Conservation (phyloP, 2,797 vertebrate genomes). For the Sarcoramphus papa region DNA sequence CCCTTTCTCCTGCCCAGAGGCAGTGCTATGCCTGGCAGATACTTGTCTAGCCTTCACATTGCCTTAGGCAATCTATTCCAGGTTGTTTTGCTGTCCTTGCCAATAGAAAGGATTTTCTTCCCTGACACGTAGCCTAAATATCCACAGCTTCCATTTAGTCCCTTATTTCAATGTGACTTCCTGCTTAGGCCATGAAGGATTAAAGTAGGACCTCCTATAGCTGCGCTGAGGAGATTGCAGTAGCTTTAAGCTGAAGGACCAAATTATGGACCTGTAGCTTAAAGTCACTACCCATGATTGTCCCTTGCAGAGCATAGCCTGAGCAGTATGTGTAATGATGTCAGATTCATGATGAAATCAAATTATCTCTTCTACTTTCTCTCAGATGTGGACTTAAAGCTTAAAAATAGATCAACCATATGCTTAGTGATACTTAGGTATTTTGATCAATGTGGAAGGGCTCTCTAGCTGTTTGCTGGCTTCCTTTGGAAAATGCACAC, state of each 20-base stretch:
- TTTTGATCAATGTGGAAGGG: neutral
- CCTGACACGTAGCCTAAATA: neutral
- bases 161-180: neutral
- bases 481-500: neutral
- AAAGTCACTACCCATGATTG: neutral
- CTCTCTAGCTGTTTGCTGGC: neutral
- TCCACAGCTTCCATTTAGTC: neutral
- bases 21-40: neutral
- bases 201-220: neutral
- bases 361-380: neutral
- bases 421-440: neutral
- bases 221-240: neutral
- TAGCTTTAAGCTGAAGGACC: neutral
- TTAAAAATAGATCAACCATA: neutral
- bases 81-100: neutral
- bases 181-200: neutral
- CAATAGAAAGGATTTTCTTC: neutral
- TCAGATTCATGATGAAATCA: neutral
- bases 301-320: neutral
- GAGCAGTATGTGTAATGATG: neutral
- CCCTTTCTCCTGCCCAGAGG: neutral
- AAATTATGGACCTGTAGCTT: neutral
- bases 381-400: neutral
- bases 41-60: neutral
- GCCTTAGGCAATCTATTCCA: neutral